phyloP scores from a whole-genome alignment of 2,797 vertebrate species.

The Rhyacichthys aspro region DNA sequence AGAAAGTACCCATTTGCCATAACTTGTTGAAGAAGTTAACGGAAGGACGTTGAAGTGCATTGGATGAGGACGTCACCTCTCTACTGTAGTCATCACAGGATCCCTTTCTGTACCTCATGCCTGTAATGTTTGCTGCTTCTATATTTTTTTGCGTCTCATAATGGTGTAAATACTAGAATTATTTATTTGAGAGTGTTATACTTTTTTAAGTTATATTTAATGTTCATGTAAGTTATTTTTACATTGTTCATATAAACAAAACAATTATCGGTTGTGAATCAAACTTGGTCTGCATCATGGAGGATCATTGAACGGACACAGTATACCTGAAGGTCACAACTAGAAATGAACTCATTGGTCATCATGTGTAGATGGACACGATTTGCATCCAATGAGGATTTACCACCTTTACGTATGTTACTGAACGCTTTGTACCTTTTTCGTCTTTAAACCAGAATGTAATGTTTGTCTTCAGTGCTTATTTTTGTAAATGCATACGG shows the following conservation, averaged over 20 bases:
- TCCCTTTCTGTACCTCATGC: conserved; percentile 96
- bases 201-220: conserved; percentile 99
- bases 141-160: conserved; percentile 93
- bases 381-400: conserved; percentile 56
- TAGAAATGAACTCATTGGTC: conserved; percentile 48
- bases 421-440: conserved; percentile 60
- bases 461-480: conserved; percentile 44
- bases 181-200: conserved; percentile 99
- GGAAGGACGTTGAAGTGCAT: conserved; percentile 76
- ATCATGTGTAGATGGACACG: conserved; percentile 47
- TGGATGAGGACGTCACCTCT: conserved; percentile 71
- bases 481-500: conserved; percentile 42
- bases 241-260: conserved; percentile 88
- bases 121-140: conserved; percentile 98
- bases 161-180: conserved; percentile 99
- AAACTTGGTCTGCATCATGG: conserved; percentile 62
- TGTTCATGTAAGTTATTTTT: conserved; percentile 99
- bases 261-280: conserved; percentile 81
- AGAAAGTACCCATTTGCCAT: conserved; percentile 68
- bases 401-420: conserved; percentile 51
- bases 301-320: conserved; percentile 70
- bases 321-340: conserved; percentile 58
- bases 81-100: conserved; percentile 85
- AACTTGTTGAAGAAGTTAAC: conserved; percentile 58
- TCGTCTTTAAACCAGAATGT: conserved; percentile 73